phyloP scores from a whole-genome alignment of 2,113 vertebrate genomes.

The Anoura caudifer region DNA sequence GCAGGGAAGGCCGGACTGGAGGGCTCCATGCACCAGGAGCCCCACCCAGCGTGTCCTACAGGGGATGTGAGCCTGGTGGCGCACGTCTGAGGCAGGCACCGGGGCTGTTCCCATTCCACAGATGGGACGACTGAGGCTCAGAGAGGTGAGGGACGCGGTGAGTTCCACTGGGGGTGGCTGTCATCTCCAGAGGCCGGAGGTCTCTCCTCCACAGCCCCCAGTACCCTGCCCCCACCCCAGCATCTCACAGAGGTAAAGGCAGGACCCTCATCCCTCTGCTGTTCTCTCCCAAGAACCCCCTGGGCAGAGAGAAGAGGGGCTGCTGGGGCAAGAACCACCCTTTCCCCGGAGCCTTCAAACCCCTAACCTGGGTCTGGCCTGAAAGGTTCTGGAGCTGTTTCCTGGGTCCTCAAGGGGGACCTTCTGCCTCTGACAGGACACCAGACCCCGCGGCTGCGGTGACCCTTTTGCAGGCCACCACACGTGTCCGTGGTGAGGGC shows the following conservation, averaged over 20 bases:
- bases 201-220: background rate
- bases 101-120: background rate
- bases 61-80: no score
- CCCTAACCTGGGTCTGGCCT: background rate
- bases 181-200: background rate
- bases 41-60: accelerated
- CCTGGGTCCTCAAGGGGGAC: no score
- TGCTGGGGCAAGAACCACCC: background rate
- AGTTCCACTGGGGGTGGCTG: background rate
- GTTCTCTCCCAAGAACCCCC: no score
- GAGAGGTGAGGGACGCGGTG: background rate
- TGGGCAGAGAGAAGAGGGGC: background rate
- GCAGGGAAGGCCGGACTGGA: no score
- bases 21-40: accelerated
- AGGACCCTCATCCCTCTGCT: background rate
- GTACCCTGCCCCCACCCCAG: background rate
- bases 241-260: background rate
- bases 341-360: background rate
- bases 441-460: accelerated
- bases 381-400: background rate
- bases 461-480: background rate
- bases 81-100: accelerated
- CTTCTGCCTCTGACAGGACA: background rate
- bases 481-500: no score
- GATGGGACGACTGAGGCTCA: background rate